phyloP scores from a whole-genome alignment of 2,888 invertebrate species.

The Cordilura impudica region DNA sequence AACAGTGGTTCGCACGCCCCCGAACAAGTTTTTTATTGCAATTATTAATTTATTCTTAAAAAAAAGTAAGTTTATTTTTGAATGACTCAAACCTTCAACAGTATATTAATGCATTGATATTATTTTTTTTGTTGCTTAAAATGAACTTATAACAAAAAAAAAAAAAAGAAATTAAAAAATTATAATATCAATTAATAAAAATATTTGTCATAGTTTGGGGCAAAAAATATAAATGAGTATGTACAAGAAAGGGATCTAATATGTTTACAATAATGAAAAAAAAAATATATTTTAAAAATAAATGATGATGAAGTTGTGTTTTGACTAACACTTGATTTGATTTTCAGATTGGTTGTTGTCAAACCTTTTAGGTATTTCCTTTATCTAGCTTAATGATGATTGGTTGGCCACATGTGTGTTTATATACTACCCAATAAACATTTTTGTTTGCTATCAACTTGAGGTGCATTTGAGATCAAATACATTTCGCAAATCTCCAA shows the following conservation, averaged over 20 bases:
- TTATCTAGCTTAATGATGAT: background rate
- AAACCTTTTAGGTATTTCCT: conserved; percentile 18
- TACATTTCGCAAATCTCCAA: too few relatives aligned
- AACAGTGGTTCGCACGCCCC: conserved; percentile 58
- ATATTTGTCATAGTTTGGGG: conserved; percentile 42
- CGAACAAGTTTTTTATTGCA: conserved; percentile 54
- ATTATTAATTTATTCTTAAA: conserved; percentile 33
- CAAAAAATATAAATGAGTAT: conserved; percentile 34
- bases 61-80: conserved; percentile 40
- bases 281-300: background rate
- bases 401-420: background rate
- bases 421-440: too few relatives aligned
- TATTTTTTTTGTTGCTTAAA: background rate
- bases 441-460: too few relatives aligned
- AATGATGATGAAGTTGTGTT: too few relatives aligned
- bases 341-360: background rate
- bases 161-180: conserved; percentile 20
- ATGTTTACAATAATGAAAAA: conserved; percentile 6
- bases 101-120: conserved; percentile 40
- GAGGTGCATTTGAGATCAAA: too few relatives aligned
- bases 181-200: conserved; percentile 23
- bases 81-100: conserved; percentile 58
- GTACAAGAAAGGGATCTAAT: conserved; percentile 1
- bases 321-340: background rate
- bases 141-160: conserved; percentile 28